These are phyloP conservation scores for Chroicocephalus ridibundus DNA, from an alignment of 2,113 vertebrate genomes.

Conservation along the genomic window DNA sequence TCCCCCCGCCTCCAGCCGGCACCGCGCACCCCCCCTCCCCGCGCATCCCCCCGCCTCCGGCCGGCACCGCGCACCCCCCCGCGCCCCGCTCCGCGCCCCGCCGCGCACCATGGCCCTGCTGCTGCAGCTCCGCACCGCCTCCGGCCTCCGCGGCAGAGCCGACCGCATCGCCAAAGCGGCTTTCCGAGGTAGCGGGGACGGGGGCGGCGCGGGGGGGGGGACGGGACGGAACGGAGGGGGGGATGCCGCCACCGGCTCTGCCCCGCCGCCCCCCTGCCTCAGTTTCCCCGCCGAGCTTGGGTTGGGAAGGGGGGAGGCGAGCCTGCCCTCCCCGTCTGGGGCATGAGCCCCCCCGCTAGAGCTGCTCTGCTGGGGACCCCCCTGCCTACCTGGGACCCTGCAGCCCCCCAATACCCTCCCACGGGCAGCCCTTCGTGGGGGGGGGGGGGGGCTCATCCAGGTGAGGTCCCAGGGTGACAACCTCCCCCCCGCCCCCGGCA, in stretches of 20 bases:
- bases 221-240: too few relatives aligned
- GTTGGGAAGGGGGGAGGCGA: background rate
- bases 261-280: background rate
- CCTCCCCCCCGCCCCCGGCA: rapidly evolving
- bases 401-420: background rate
- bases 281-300: background rate
- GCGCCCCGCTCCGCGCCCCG: background rate
- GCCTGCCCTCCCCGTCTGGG: background rate
- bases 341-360: background rate
- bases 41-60: too few relatives aligned
- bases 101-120: background rate
- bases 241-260: background rate
- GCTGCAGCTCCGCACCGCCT: constrained; percentile 18
- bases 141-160: constrained; percentile 13
- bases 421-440: too few relatives aligned
- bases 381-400: background rate
- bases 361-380: background rate
- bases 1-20: background rate
- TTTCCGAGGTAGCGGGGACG: background rate
- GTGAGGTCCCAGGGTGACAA: background rate
- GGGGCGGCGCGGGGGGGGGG: background rate
- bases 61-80: background rate
- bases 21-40: background rate
- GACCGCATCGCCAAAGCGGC: constrained; percentile 26
- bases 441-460: too few relatives aligned